Conservation (phyloP, 1,140 invertebrate genomes). For the Lepidurus arcticus region DNA sequence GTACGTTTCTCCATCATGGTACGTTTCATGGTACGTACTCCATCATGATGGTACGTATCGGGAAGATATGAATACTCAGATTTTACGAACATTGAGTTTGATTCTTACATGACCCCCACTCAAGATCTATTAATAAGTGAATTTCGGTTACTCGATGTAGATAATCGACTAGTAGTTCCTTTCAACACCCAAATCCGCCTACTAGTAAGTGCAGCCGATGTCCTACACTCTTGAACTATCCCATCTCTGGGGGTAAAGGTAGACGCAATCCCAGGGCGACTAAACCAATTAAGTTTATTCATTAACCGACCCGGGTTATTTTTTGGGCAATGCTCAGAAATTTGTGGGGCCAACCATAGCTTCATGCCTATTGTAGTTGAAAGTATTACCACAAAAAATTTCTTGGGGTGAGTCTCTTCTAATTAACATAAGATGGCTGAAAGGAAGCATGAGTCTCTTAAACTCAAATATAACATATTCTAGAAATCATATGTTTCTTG, state of each 20-base stretch:
- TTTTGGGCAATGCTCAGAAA: constrained; percentile 70
- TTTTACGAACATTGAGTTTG: constrained; percentile 56
- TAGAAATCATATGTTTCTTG: too few species aligned
- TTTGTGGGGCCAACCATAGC: constrained; percentile 67
- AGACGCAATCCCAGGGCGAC: constrained; percentile 58
- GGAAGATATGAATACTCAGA: constrained; percentile 60
- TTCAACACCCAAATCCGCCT: constrained; percentile 53
- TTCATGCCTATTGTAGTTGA: constrained; percentile 69
- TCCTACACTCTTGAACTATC: constrained; percentile 62
- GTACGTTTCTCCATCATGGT: too few species aligned
- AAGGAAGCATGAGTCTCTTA: constrained; percentile 56
- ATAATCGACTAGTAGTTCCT: constrained; percentile 55
- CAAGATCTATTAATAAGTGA: constrained; percentile 44
- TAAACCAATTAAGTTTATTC: constrained; percentile 57
- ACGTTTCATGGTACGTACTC: too few species aligned
- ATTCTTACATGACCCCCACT: constrained; percentile 55
- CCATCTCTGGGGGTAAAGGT: constrained; percentile 58
- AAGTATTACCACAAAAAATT: constrained; percentile 49
- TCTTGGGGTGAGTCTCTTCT: constrained; percentile 53
- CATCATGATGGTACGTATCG: too few species aligned
- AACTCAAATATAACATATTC: constrained; percentile 48
- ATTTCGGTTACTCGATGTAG: constrained; percentile 58
- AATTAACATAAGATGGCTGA: constrained; percentile 56
- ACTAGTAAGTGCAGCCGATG: constrained; percentile 56
- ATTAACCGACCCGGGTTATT: constrained; percentile 54